These are phyloP conservation scores for Corvus cornix DNA, from an alignment of 2,113 vertebrate genomes.

Conservation along the genomic window DNA sequence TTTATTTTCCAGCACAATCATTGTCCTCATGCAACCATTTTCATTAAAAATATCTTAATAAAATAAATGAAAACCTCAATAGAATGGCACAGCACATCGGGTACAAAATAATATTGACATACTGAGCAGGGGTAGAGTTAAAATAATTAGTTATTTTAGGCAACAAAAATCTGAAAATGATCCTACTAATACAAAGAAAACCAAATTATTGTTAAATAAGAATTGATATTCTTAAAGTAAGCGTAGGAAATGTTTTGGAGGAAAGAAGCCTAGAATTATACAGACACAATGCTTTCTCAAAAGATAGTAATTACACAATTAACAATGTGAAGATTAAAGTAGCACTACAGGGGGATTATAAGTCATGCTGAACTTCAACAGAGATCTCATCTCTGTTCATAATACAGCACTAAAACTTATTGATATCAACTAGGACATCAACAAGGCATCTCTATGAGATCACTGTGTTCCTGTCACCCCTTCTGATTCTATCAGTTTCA, in stretches of 20 bases:
- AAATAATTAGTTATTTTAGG: background rate
- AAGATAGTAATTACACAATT: background rate
- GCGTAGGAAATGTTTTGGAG: background rate
- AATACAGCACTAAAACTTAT: background rate
- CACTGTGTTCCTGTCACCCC: background rate
- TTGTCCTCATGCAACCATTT: background rate
- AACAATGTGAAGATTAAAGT: background rate
- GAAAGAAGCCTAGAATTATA: background rate
- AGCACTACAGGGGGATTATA: background rate
- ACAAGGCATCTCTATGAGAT: background rate
- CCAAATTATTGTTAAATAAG: rapidly evolving
- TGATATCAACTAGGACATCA: background rate
- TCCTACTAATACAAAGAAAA: background rate
- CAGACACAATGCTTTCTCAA: background rate
- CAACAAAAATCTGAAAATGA: background rate
- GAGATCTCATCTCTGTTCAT: background rate
- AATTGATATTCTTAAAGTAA: background rate
- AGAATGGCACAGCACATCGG: background rate
- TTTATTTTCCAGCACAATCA: background rate
- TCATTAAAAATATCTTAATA: background rate
- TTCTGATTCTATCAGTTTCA: background rate
- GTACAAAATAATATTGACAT: background rate
- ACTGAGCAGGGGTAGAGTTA: background rate
- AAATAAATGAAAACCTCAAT: background rate
- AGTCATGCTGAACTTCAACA: background rate